phyloP scores from a whole-genome alignment of 2,113 vertebrate genomes.

The Cynocephalus volans region DNA sequence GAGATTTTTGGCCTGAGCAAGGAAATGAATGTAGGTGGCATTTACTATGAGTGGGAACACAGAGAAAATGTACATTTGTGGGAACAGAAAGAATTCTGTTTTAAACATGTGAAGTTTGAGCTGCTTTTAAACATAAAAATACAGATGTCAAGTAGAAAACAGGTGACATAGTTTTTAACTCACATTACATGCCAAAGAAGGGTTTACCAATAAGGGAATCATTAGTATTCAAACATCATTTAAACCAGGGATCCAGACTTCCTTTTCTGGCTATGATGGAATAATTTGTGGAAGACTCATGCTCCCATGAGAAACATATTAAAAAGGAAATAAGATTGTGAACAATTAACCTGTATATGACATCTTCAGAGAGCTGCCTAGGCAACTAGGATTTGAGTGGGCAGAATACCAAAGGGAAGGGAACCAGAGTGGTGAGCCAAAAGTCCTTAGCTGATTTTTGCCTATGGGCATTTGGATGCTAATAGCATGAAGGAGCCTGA shows the following conservation, averaged over 20 bases:
- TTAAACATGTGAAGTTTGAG: neutral
- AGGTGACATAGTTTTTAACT: neutral
- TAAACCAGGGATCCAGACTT: constrained; percentile 32
- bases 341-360: constrained; percentile 14
- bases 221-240: neutral
- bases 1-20: neutral
- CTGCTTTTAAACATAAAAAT: neutral
- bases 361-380: constrained; percentile 35
- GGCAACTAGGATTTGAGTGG: constrained; percentile 2
- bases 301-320: constrained; percentile 37
- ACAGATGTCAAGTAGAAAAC: neutral
- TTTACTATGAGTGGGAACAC: neutral
- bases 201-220: no score
- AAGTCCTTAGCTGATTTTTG: neutral
- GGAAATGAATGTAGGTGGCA: neutral
- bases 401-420: constrained; percentile 29
- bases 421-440: neutral
- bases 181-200: neutral
- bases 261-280: neutral
- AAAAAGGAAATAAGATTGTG: constrained; percentile 62
- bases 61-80: neutral
- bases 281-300: neutral
- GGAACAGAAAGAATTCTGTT: neutral
- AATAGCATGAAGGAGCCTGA: neutral
- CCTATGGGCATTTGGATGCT: neutral